Evolutionary conservation across 2,797 vertebrate genomes (phyloP), one percentile per base, ranked within the genome.

Genomic region (Corythornis leucogaster): DNA sequence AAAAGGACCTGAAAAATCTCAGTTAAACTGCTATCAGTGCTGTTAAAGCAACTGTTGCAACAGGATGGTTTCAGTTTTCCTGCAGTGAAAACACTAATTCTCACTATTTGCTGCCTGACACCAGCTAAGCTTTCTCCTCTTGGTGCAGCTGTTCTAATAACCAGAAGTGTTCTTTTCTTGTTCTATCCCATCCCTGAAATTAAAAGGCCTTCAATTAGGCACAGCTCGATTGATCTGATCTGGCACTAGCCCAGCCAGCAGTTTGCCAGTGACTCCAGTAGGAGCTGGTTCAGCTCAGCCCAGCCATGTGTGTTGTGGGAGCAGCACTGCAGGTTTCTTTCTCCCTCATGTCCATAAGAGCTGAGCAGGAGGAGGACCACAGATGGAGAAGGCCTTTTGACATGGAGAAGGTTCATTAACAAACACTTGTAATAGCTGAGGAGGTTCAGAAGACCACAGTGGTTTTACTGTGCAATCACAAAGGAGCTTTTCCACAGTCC

Each of bases 151-250:
- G 28, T 48, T 82, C 77, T 83, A 77, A 87, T 85, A 91, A 87
- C 16, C 16, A 87, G 58, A 80, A 54, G 4, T 75, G 61, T 85
- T 92, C 30, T 61, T 89, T 89, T 92, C 94, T 71, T 93, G 89
- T 82, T 82, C 31, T 43, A 77, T 57, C 30, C 38, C 59, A 80
- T 46, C 16, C 14, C 64, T 77, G 59, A 89, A 87, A 84, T 85
- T 53, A 92, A 78, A 57, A n/a, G 6, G 7, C 50, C 84, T 89
- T 87, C 48, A 82, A 4, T 85, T 85, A 88, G 68, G 22, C 40
- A 66, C 53, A 55, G 3, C 30, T 51, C 11, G 40, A n/a, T 45
- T 38, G 81, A 90, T 93, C 91, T 89, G 78, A 92, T 89, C 79
- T 93, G 89, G 79, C 87, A 67, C n/a, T 38, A n/a, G 24, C 28